Evolutionary conservation across 37 sponge, comb jelly and placozoan species (phyloP).

Genomic region (Tethya wilhelma): DNA sequence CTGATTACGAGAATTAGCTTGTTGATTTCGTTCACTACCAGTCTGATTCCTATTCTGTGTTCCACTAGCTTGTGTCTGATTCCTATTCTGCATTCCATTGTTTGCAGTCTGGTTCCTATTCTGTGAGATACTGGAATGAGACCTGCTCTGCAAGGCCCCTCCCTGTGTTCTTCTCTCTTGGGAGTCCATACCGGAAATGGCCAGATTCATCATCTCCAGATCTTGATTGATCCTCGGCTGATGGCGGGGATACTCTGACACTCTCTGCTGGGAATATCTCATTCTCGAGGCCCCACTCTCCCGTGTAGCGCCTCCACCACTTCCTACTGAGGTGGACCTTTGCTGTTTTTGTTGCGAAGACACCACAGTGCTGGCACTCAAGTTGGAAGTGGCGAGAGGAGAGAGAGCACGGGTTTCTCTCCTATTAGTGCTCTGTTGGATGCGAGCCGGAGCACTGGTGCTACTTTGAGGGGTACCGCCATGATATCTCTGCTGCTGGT

Average conservation of each 20-base stretch:
- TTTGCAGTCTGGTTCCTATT: too few species aligned
- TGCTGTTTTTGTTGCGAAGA: too few species aligned
- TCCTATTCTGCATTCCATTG: background rate
- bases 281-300: background rate
- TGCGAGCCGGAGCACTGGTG: constrained; percentile 21
- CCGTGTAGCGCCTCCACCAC: background rate
- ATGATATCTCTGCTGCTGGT: too few species aligned
- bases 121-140: background rate
- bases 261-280: constrained; percentile 6
- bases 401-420: too few species aligned
- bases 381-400: constrained; percentile 12
- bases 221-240: constrained; percentile 36
- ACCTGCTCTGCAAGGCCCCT: too few species aligned
- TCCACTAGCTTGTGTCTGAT: background rate
- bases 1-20: too few species aligned
- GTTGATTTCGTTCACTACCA: background rate
- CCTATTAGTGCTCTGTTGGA: too few species aligned
- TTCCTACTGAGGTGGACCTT: too few species aligned
- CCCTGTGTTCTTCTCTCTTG: too few species aligned
- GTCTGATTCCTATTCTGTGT: background rate
- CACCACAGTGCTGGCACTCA: too few species aligned
- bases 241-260: background rate
- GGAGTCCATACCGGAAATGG: constrained; percentile 48
- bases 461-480: background rate
- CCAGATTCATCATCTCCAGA: constrained; percentile 43